Conservation (phyloP, 2,888 invertebrate genomes). For the Mesorhabditis sp. region DNA sequence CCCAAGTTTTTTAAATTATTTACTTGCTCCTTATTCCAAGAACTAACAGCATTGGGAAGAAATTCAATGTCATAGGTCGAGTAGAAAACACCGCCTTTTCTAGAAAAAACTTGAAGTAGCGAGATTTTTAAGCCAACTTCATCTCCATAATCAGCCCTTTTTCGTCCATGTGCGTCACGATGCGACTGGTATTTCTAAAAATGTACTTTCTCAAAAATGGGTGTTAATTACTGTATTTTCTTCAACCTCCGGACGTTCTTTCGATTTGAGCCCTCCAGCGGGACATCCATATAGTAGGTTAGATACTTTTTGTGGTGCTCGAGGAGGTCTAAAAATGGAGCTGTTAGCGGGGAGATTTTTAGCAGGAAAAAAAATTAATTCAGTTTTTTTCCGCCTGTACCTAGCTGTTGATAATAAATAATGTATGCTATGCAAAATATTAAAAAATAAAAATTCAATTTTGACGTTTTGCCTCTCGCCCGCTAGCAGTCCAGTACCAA, state of each 20-base stretch:
- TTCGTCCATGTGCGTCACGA: not conserved
- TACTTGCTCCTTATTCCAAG: conserved; percentile 28
- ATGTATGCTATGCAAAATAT: too few species aligned
- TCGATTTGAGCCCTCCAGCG: conserved; percentile 29
- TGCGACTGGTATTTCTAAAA: not conserved
- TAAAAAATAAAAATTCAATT: too few species aligned
- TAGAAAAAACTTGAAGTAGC: conserved; percentile 9
- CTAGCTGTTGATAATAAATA: too few species aligned
- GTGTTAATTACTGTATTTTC: conserved; percentile 24
- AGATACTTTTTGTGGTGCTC: conserved; percentile 25
- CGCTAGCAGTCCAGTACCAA: too few species aligned
- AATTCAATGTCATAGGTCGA: conserved; percentile 38
- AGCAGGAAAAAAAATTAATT: too few species aligned
- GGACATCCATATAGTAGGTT: conserved; percentile 31
- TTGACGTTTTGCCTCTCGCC: too few species aligned
- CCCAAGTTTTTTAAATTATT: not conserved
- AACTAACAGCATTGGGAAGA: conserved; percentile 27
- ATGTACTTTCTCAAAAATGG: not conserved
- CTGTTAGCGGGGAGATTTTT: too few species aligned
- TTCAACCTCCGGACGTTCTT: conserved; percentile 25
- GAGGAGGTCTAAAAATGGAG: conserved; percentile 19
- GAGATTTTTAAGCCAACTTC: not conserved
- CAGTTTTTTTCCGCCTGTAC: too few species aligned
- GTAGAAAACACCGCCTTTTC: conserved; percentile 35
- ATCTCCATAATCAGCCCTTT: not conserved